phyloP scores from a whole-genome alignment of 2,888 invertebrate genomes.

The Crepidodera aurea region DNA sequence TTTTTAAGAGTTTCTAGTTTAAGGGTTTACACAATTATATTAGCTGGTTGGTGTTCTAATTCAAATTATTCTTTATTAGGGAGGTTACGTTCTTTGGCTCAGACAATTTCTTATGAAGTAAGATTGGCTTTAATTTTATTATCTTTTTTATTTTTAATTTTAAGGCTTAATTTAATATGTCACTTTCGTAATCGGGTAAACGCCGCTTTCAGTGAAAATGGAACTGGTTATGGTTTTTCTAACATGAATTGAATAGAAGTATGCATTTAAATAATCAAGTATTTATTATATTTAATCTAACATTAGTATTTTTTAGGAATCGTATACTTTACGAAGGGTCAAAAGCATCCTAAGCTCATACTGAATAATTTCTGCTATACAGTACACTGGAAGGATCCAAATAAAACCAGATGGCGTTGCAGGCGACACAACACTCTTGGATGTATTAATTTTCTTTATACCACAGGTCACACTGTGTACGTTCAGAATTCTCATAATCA shows the following conservation, averaged over 20 bases:
- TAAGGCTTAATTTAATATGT: constrained; percentile 65
- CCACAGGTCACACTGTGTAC: constrained; percentile 31
- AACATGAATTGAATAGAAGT: too few species aligned
- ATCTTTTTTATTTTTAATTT: constrained; percentile 67
- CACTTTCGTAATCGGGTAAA: too few species aligned
- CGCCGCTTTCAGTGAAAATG: too few species aligned
- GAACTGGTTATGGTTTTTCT: too few species aligned
- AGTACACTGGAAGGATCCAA: constrained; percentile 38
- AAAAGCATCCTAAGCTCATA: constrained; percentile 46
- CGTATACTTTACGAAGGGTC: constrained; percentile 43
- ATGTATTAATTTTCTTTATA: constrained; percentile 41
- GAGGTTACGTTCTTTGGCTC: too few species aligned
- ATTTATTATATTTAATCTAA: neutral
- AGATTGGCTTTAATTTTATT: constrained; percentile 72
- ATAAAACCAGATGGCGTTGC: constrained; percentile 45
- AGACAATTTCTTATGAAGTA: constrained; percentile 83
- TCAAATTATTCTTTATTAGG: too few species aligned
- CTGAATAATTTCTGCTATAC: constrained; percentile 43
- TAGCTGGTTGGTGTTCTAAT: too few species aligned
- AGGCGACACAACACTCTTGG: constrained; percentile 35
- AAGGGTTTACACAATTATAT: too few species aligned
- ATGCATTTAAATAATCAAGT: too few species aligned
- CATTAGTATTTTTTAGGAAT: constrained; percentile 33
- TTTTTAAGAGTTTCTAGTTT: too few species aligned
- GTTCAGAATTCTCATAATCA: constrained; percentile 38